Percentiles rank a stretch among this genome's conserved stretches.
phyloP scores from a whole-genome alignment of 1,140 invertebrate species.

The Triops cancriformis region DNA sequence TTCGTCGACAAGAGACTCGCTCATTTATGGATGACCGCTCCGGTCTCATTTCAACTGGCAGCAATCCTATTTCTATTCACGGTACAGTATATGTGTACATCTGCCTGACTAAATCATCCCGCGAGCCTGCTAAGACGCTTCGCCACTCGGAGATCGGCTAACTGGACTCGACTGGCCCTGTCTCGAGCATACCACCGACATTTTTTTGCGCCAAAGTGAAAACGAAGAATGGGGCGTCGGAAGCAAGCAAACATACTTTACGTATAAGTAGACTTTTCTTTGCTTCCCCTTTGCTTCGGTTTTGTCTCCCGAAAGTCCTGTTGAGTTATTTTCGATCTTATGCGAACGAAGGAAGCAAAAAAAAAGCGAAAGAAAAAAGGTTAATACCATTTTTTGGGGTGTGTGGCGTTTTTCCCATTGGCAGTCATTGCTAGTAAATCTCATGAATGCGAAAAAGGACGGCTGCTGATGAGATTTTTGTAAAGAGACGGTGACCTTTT shows the following conservation, averaged over 20 bases:
- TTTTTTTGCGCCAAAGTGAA: no score
- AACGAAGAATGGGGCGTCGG: no score
- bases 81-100: not conserved
- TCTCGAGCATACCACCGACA: no score
- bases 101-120: constrained; percentile 9
- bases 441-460: constrained; percentile 2
- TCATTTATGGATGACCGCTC: constrained; percentile 11
- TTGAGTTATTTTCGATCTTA: not conserved
- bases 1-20: not conserved
- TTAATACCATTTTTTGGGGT: no score
- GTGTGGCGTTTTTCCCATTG: not conserved
- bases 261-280: no score
- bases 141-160: no score
- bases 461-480: constrained; percentile 11
- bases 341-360: not conserved
- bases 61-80: constrained; percentile 14
- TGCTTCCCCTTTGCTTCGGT: no score
- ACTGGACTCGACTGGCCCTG: no score
- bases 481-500: not conserved
- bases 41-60: not conserved
- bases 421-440: not conserved
- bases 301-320: not conserved
- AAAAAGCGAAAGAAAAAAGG: no score
- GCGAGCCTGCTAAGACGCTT: no score
- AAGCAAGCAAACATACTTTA: no score